Conservation (phyloP, 1,140 invertebrate genomes). For the Parasteatoda tepidariorum region DNA sequence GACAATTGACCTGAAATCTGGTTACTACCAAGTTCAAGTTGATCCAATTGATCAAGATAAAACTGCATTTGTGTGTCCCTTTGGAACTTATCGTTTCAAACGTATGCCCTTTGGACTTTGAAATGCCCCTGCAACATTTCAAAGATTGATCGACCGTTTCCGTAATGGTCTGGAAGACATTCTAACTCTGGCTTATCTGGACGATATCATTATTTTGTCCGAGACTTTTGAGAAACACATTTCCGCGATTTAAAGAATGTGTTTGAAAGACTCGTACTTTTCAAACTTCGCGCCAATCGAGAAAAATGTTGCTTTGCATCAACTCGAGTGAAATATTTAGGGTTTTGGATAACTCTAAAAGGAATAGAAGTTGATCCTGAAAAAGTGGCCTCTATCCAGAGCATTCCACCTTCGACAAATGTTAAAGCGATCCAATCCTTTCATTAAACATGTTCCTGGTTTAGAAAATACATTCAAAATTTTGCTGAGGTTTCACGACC, state of each 20-base stretch:
- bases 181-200: conserved; percentile 62
- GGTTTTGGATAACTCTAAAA: conserved; percentile 13
- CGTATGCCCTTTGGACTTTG: conserved; percentile 35
- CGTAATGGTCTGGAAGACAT: conserved; percentile 65
- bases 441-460: background rate
- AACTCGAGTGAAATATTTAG: conserved; percentile 2
- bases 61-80: conserved; percentile 69
- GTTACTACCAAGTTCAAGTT: conserved; percentile 70
- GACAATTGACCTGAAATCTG: conserved; percentile 69
- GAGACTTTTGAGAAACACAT: conserved; percentile 20
- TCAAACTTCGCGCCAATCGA: conserved; percentile 7
- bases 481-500: conserved; percentile 21
- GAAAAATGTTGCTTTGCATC: conserved; percentile 28
- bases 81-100: conserved; percentile 67
- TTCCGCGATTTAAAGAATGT: background rate
- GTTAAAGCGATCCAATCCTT: no score
- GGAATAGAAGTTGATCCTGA: conserved; percentile 60
- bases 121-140: conserved; percentile 66
- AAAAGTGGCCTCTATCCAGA: conserved; percentile 63
- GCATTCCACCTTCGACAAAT: no score
- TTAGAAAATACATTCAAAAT: conserved; percentile 68
- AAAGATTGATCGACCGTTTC: conserved; percentile 67
- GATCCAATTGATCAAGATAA: conserved; percentile 66
- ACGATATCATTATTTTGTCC: conserved; percentile 69
- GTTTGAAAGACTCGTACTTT: conserved; percentile 1